Evolutionary conservation across 2,113 vertebrate genomes (phyloP).

Genomic region (Glaucomys volans): DNA sequence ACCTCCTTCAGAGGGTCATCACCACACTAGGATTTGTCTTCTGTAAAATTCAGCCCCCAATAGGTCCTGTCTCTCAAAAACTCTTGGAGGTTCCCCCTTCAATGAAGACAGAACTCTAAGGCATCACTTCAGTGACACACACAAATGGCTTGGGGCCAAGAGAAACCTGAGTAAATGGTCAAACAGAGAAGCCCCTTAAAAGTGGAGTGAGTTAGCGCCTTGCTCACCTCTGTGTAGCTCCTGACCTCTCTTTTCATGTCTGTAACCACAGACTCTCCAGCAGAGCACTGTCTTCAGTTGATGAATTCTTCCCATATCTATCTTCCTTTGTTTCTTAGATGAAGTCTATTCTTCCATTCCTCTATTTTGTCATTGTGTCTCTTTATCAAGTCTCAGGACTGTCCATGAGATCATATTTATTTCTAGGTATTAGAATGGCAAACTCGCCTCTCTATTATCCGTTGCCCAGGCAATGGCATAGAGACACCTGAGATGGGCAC

Average conservation of each 20-base stretch:
- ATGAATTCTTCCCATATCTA: not conserved
- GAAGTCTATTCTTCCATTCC: not conserved
- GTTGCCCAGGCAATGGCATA: too few species aligned
- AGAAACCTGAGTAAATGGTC: not conserved
- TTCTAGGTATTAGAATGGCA: not conserved
- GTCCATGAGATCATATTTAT: not conserved
- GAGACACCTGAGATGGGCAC: not conserved
- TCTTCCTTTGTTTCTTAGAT: not conserved
- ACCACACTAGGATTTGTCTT: not conserved
- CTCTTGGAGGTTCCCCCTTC: not conserved
- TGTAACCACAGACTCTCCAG: not conserved
- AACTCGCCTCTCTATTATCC: not conserved
- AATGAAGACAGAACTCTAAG: not conserved
- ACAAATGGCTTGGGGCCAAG: not conserved
- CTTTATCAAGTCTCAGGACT: not conserved
- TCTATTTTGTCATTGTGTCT: not conserved
- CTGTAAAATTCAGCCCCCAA: conserved; percentile 6
- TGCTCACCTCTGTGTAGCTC: not conserved
- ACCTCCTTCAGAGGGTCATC: not conserved
- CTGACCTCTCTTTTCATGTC: not conserved
- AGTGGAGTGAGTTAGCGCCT: not conserved
- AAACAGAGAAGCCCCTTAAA: not conserved
- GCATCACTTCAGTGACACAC: not conserved
- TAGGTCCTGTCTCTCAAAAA: not conserved
- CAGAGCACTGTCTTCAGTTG: not conserved